Evolutionary conservation across 2,113 vertebrate species (phyloP), one percentile per base, ranked within the genome.

Genomic region (Corapipo altera): DNA sequence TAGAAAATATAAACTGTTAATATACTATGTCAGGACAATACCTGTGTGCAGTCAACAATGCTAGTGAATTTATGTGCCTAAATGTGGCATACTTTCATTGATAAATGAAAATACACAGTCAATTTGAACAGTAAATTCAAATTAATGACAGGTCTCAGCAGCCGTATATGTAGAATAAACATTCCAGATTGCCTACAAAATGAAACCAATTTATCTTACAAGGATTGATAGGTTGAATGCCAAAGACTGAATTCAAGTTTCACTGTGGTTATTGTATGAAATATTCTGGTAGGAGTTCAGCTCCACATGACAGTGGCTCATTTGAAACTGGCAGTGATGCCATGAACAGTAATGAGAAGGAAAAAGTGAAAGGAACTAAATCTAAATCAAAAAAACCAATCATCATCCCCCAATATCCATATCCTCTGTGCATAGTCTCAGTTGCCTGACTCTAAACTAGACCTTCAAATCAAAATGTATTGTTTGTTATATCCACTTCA

Each of bases 261-360:
- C 37, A 16, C 13, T 35, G 32, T 70, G 24, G 26, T 30, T 15
- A 20, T 13, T 6, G 1, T 46, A 37, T 4, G 26, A 80, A 32
- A 28, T 33, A 54, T 39, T 51, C 39, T 33, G 5, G 9, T 66
- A 46, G 71, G 67, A 85, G 44, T 59, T 78, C 83, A 71, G 39
- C 21, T 37, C 6, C 33, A 22, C 17, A 28, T 1, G 2, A 37
- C 9, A 43, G n/a, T 0, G 1, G 20, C 37, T 66, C 30, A 13
- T 46, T 71, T 84, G 64, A 80, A 73, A 30, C 22, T 65, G 24
- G 33, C 12, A 37, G 7, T 12, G 8, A 27, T 51, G 27, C 58
- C 87, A 33, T 4, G 3, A 72, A 59, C 1, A 6, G 14, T 21
- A 80, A 17, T 10, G 17, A 88, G 7, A 9, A 88, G 11, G 18